These are phyloP conservation scores for Bombus balteatus DNA, from an alignment of 1,140 invertebrate genomes.

Conservation along the genomic window DNA sequence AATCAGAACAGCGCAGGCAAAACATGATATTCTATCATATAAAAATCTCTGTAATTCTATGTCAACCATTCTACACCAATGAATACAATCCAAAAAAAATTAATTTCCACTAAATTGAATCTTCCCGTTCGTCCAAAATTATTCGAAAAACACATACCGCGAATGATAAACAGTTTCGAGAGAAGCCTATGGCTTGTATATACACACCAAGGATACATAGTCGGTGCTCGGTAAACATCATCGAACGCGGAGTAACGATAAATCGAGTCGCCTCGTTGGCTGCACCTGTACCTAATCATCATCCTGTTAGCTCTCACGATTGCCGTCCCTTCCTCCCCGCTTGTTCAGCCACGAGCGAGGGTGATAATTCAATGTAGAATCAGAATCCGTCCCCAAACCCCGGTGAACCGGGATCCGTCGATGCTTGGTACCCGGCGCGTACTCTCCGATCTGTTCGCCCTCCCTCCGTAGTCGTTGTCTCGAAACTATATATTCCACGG, in stretches of 20 bases:
- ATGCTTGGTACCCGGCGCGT: background rate
- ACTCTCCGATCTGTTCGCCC: background rate
- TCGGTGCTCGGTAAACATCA: background rate
- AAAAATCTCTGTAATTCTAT: no score
- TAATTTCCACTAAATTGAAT: background rate
- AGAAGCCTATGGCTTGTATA: background rate
- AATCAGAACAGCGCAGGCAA: no score
- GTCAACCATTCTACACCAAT: no score
- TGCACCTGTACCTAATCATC: slow-evolving; percentile 61
- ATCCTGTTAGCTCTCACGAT: slow-evolving; percentile 59
- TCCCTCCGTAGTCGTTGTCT: slow-evolving; percentile 50
- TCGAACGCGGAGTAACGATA: slow-evolving; percentile 36
- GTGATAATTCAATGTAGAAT: slow-evolving; percentile 69
- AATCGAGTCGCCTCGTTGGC: slow-evolving; percentile 50
- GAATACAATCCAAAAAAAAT: no score
- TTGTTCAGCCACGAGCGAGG: slow-evolving; percentile 55
- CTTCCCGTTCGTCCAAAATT: background rate
- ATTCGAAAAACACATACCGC: background rate
- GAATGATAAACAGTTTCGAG: background rate
- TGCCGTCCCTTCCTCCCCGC: background rate
- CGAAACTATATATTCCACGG: slow-evolving; percentile 61
- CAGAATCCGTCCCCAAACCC: slow-evolving; percentile 54
- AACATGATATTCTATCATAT: no score
- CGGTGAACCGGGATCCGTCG: slow-evolving; percentile 32
- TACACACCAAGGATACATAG: background rate